These are phyloP conservation scores for Lycocorax pyrrhopterus DNA, from an alignment of 2,113 vertebrate genomes.

Conservation along the genomic window DNA sequence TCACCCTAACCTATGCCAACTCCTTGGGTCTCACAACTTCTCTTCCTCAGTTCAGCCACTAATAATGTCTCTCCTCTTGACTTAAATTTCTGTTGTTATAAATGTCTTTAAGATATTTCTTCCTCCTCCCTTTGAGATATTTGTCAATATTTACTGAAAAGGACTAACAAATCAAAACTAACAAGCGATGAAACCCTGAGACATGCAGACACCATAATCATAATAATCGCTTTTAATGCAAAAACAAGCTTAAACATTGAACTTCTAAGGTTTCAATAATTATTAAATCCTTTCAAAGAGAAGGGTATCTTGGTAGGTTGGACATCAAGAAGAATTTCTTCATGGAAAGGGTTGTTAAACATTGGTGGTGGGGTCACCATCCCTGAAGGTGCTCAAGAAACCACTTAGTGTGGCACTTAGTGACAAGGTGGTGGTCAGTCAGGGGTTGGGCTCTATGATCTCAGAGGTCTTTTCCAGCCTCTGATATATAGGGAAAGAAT, in stretches of 20 bases:
- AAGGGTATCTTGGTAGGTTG: background rate
- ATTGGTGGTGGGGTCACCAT: background rate
- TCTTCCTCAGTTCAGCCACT: background rate
- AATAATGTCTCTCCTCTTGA: background rate
- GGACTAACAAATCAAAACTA: background rate
- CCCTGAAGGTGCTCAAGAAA: background rate
- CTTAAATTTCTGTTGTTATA: background rate
- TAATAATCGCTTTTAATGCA: background rate
- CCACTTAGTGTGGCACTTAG: accelerated
- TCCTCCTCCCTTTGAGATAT: background rate
- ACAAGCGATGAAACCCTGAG: background rate
- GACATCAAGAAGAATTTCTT: background rate
- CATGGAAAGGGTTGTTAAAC: background rate
- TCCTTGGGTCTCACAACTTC: background rate
- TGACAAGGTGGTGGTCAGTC: background rate
- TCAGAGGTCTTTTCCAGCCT: background rate
- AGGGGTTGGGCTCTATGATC: background rate
- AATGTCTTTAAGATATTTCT: background rate
- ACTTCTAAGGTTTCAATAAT: background rate
- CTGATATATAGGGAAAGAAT: background rate
- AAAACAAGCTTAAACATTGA: background rate
- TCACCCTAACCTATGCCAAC: background rate
- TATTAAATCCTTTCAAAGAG: background rate
- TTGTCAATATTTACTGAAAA: background rate
- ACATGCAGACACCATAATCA: background rate